These are phyloP conservation scores for Hybos culiciformis DNA, from an alignment of 2,888 invertebrate genomes.

Conservation along the genomic window DNA sequence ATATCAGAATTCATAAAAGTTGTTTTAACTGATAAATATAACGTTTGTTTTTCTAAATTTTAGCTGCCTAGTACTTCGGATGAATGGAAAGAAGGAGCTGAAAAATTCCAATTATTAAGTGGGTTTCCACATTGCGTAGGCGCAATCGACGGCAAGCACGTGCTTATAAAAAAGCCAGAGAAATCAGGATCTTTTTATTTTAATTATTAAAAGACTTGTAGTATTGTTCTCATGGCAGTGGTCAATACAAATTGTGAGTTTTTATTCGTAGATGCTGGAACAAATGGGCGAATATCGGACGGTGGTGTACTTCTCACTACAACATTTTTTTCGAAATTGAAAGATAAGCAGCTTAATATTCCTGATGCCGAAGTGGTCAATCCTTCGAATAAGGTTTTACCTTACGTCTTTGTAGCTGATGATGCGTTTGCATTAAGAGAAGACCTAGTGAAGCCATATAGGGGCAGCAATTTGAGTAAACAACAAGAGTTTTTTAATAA, in stretches of 20 bases:
- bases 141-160: not conserved
- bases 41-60: too few relatives aligned
- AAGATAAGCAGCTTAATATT: slow-evolving; percentile 1
- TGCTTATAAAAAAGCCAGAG: not conserved
- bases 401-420: slow-evolving; percentile 5
- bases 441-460: slow-evolving; percentile 5
- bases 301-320: slow-evolving; percentile 6
- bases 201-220: not conserved
- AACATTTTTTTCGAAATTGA: slow-evolving; percentile 4
- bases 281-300: slow-evolving; percentile 9
- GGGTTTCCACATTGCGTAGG: not conserved
- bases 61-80: not conserved
- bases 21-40: not conserved
- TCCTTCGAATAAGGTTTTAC: slow-evolving; percentile 1
- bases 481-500: slow-evolving; percentile 2
- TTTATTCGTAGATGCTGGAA: slow-evolving; percentile 4
- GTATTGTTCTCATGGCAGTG: slow-evolving; percentile 2
- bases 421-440: slow-evolving; percentile 4
- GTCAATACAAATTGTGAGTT: slow-evolving; percentile 8
- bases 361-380: slow-evolving; percentile 2
- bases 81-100: not conserved
- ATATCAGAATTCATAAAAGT: not conserved
- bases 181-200: not conserved
- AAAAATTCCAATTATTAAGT: not conserved
- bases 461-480: not conserved